Conservation (phyloP, 2,113 vertebrate species). For the Lanius ludovicianus region DNA sequence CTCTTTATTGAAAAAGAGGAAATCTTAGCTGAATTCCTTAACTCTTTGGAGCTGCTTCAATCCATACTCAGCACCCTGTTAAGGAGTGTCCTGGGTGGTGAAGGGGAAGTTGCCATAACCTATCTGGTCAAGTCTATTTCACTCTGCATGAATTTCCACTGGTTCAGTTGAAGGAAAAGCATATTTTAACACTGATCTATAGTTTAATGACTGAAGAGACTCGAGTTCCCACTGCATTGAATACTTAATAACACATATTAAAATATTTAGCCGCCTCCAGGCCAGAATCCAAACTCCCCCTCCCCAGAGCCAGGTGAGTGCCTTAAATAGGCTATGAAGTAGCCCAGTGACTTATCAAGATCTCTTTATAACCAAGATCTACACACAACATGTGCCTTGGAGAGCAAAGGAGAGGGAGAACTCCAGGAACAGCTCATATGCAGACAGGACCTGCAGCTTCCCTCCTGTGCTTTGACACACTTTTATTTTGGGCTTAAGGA, state of each 20-base stretch:
- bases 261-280: constrained; percentile 37
- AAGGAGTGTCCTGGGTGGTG: no score
- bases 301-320: neutral
- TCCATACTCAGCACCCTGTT: neutral
- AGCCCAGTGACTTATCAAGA: neutral
- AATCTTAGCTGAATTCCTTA: neutral
- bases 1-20: neutral
- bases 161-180: neutral
- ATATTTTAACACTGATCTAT: constrained; percentile 12
- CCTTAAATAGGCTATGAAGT: neutral
- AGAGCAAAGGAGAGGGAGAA: neutral
- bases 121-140: neutral
- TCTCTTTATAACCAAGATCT: neutral
- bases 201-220: neutral
- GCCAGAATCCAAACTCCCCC: neutral
- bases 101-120: neutral
- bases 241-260: constrained; percentile 16
- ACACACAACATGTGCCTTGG: neutral
- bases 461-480: accelerated
- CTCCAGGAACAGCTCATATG: neutral
- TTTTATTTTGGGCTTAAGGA: neutral
- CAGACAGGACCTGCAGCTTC: neutral
- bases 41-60: neutral
- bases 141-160: neutral
- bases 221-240: neutral